Evolutionary conservation across 2,888 invertebrate genomes (phyloP).

Genomic region (Ormyrus thymus): DNA sequence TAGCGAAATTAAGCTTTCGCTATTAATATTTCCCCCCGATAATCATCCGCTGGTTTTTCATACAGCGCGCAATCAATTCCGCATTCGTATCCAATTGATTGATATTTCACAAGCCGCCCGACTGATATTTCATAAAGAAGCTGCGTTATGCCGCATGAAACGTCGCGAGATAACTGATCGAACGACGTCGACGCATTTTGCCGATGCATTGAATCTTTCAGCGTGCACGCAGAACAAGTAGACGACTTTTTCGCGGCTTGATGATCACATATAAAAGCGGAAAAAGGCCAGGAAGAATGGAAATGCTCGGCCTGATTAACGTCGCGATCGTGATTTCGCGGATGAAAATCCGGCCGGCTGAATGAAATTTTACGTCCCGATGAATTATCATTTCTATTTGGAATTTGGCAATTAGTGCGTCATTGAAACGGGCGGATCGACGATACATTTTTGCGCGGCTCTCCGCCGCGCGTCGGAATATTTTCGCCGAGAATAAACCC

Average conservation of each 20-base stretch:
- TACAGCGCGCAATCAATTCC: neutral
- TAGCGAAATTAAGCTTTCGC: too few relatives aligned
- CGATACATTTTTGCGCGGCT: too few relatives aligned
- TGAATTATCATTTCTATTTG: constrained; percentile 34
- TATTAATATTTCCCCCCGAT: too few relatives aligned
- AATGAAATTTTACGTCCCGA: neutral
- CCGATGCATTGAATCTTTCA: neutral
- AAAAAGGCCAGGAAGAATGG: too few relatives aligned
- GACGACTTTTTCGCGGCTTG: too few relatives aligned
- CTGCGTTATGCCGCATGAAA: constrained; percentile 6
- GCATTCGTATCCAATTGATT: constrained; percentile 16
- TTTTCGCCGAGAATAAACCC: too few relatives aligned
- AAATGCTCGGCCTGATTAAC: constrained; percentile 16
- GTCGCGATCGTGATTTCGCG: constrained; percentile 6
- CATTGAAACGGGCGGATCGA: neutral
- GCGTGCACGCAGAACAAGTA: too few relatives aligned
- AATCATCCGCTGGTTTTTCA: neutral
- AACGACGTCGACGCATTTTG: neutral
- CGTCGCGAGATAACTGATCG: neutral
- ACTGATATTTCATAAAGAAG: neutral
- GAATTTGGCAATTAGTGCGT: constrained; percentile 41
- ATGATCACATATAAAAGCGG: too few relatives aligned
- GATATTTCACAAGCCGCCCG: neutral
- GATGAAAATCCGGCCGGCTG: neutral
- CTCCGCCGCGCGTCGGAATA: too few relatives aligned